Conservation (phyloP, 2,797 vertebrate genomes). For the Xiphophorus birchmanni region DNA sequence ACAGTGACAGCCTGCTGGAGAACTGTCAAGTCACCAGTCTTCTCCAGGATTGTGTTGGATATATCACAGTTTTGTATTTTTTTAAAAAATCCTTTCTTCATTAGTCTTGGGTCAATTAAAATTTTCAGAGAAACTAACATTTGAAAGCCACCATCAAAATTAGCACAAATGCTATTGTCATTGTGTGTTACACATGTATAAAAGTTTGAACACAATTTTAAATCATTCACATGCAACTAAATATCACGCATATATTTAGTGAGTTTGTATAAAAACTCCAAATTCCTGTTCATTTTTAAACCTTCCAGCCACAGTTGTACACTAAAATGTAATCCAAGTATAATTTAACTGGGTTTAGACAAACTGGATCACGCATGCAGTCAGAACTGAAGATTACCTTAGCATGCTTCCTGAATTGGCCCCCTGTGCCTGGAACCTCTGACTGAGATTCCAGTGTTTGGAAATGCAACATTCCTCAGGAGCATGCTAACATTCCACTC, state of each 20-base stretch:
- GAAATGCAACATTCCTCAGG: conserved; percentile 74
- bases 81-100: not conserved
- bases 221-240: not conserved
- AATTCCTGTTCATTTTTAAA: not conserved
- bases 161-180: no score
- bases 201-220: not conserved
- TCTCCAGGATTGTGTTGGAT: not conserved
- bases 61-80: not conserved
- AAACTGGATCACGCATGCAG: conserved; percentile 4
- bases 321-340: not conserved
- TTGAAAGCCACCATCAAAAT: not conserved
- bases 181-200: not conserved
- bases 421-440: conserved; percentile 57
- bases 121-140: not conserved
- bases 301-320: not conserved
- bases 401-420: conserved; percentile 43
- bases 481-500: conserved; percentile 77
- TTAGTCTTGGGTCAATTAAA: not conserved
- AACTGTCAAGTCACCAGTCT: not conserved
- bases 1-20: not conserved
- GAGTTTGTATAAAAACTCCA: not conserved
- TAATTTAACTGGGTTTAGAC: not conserved
- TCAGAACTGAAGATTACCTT: conserved; percentile 30
- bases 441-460: conserved; percentile 61
- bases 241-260: not conserved